A percentile compares a stretch with the other conserved stretches of the same genome.
phyloP scores from a whole-genome alignment of 2,113 vertebrate species.

The Clinocottus analis region DNA sequence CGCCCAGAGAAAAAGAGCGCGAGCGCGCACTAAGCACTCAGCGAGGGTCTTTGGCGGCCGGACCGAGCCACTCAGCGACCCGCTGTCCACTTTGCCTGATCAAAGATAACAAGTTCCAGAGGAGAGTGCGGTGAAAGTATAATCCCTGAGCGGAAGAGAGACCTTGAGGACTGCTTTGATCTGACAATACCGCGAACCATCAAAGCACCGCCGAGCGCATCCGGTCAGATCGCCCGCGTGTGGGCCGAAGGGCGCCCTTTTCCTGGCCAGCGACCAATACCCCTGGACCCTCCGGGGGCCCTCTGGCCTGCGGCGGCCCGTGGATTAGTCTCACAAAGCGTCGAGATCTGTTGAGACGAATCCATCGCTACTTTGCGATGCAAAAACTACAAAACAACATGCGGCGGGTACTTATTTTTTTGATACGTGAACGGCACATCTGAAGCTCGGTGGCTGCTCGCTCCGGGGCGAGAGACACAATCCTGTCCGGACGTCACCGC shows the following conservation, averaged over 20 bases:
- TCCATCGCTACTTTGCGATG: too few relatives aligned
- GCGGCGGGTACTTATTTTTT: neutral
- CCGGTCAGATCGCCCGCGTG: constrained; percentile 1
- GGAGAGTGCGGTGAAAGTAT: constrained; percentile 13
- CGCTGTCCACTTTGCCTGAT: constrained; percentile 29
- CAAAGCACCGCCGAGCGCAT: constrained; percentile 34
- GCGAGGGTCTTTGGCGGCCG: constrained; percentile 3
- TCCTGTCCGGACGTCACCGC: constrained; percentile 17
- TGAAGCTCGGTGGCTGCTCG: constrained; percentile 18
- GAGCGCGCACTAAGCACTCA: neutral
- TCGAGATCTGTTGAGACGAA: constrained; percentile 13
- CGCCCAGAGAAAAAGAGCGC: too few relatives aligned
- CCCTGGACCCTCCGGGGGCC: neutral
- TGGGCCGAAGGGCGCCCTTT: neutral
- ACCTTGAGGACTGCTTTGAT: constrained; percentile 55
- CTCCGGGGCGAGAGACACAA: constrained; percentile 29
- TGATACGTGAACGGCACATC: constrained; percentile 22
- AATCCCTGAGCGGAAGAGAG: constrained; percentile 6
- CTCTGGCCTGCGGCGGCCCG: neutral
- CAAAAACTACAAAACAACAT: neutral
- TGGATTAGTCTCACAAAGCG: constrained; percentile 25
- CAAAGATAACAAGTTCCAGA: constrained; percentile 43
- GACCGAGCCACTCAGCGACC: constrained; percentile 27
- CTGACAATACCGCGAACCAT: constrained; percentile 40
- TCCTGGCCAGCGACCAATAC: neutral